These are phyloP conservation scores for Apolygus lucorum DNA, from an alignment of 1,140 invertebrate genomes.

Conservation along the genomic window DNA sequence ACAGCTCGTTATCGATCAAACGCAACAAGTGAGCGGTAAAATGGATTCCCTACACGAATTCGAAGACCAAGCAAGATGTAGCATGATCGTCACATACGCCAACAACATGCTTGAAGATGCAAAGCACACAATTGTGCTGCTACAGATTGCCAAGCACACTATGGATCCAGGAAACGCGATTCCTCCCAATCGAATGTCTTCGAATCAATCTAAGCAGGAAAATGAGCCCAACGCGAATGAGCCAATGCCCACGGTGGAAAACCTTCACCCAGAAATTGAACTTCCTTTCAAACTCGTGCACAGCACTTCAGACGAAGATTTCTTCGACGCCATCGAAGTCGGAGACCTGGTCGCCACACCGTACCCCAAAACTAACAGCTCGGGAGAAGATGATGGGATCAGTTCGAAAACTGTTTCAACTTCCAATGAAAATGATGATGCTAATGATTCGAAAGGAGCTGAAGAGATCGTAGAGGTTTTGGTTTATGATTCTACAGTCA, in stretches of 20 bases:
- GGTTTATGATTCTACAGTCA: too few relatives aligned
- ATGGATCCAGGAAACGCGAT: conserved; percentile 14
- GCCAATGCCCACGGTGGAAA: not conserved
- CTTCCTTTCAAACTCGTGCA: too few relatives aligned
- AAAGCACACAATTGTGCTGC: conserved; percentile 91
- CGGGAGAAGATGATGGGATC: not conserved
- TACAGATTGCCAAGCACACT: conserved; percentile 83
- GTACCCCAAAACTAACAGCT: not conserved
- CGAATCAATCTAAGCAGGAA: too few relatives aligned
- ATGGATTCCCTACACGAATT: conserved; percentile 41
- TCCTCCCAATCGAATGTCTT: too few relatives aligned
- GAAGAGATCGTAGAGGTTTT: too few relatives aligned
- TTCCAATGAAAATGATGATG: too few relatives aligned
- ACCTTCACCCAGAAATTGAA: not conserved
- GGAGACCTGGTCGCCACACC: too few relatives aligned
- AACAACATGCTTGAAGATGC: conserved; percentile 79
- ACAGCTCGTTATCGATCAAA: conserved; percentile 91
- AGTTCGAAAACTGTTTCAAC: too few relatives aligned
- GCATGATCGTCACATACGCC: conserved; percentile 46
- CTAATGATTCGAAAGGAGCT: too few relatives aligned
- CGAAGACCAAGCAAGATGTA: conserved; percentile 40
- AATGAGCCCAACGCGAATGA: too few relatives aligned
- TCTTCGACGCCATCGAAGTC: conserved; percentile 81
- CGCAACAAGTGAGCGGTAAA: conserved; percentile 44
- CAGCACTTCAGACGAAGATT: conserved; percentile 95